Base-by-base conservation (phyloP, 2,113 vertebrate genomes). In the Sander vitreus region DNA sequence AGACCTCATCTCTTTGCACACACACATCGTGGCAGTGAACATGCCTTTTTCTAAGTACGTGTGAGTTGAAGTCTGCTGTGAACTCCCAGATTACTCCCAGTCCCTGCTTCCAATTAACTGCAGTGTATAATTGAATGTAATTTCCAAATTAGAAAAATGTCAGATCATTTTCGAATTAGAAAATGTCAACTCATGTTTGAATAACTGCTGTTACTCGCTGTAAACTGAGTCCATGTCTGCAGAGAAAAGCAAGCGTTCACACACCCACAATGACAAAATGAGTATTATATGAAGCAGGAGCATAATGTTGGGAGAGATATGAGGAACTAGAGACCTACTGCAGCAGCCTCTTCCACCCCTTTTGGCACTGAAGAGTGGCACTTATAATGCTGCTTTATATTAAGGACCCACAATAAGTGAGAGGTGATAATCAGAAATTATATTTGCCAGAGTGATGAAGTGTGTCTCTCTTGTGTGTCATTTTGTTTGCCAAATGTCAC, bases 1-100 rank as follows among this genome's bases (percentile, higher is more conserved):
- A 84, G 70, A 70, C 59, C 70, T 77, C 69, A 70, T 76, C 59
- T 85, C 74, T 55, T 10, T 43, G 39, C 39, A 69, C 88, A 88
- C 85, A 88, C 87, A 89, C 85, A 53, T 87, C 80, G 81, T 79
- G 81, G 72, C 83, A 83, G 81, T 73, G 60, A 89, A 51, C 71
- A 54, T 81, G 89, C 87, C 83, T 81, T 82, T 72, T 66, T 62
- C 50, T 54, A 73, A 76, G 58, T 65, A 19, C 67, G 68, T 87
- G 78, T 66, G 70, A 81, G 76, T 76, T 70, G 54, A 83, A 55
- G 72, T 71, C 70, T 67, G 59, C 67, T 33, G 43, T 57, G 36
- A 58, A 73, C 75, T 78, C 54, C 73, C 78, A 76, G 68, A 73
- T 86, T 79, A 77, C 85, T 65, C 54, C 21, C 54, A 39, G 19